Evolutionary conservation across 2,888 invertebrate species (phyloP).

Genomic region (Tortricodes alternella): DNA sequence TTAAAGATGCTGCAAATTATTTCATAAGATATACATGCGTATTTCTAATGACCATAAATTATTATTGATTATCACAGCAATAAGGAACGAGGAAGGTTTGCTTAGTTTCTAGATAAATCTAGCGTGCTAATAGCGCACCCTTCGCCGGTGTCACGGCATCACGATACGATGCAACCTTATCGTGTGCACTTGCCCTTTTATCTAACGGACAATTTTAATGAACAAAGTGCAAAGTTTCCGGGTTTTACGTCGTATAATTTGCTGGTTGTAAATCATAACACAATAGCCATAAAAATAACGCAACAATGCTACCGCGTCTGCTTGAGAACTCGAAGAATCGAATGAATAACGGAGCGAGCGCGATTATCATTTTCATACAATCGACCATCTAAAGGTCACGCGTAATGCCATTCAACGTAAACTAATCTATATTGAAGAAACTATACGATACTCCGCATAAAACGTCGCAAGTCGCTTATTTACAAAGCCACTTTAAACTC

Average conservation of each 20-base stretch:
- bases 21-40: no score
- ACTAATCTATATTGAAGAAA: constrained; percentile 66
- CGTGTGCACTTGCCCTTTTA: constrained; percentile 32
- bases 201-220: constrained; percentile 36
- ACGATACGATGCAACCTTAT: constrained; percentile 24
- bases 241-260: constrained; percentile 30
- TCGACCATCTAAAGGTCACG: constrained; percentile 77
- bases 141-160: constrained; percentile 38
- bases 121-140: constrained; percentile 33
- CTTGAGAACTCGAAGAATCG: constrained; percentile 61
- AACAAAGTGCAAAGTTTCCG: constrained; percentile 20
- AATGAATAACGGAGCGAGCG: constrained; percentile 65
- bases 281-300: constrained; percentile 34
- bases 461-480: constrained; percentile 36
- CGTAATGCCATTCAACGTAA: constrained; percentile 73
- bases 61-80: constrained; percentile 21
- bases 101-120: constrained; percentile 8
- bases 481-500: constrained; percentile 36
- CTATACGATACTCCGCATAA: constrained; percentile 48
- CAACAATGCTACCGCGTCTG: constrained; percentile 38
- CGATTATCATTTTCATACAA: constrained; percentile 80
- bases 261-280: constrained; percentile 37
- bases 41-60: constrained; percentile 7
- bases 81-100: constrained; percentile 28
- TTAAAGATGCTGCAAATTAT: no score